These are phyloP conservation scores for Pelagia noctiluca DNA, from an alignment of 30 jellyfish, hydroid and myxozoan species.

Conservation along the genomic window DNA sequence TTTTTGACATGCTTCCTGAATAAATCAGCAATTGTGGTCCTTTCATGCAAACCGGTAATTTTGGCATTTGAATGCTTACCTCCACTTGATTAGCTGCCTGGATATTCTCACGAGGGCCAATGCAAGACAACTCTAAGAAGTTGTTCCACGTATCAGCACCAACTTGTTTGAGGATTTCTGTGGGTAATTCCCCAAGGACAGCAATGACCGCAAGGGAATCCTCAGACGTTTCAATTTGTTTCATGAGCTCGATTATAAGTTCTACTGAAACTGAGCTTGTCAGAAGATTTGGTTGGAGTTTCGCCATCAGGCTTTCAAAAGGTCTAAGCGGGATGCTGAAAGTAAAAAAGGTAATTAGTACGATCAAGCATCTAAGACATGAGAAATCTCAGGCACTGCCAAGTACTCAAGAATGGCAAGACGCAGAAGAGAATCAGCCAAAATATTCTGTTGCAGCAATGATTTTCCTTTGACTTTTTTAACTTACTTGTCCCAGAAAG, in stretches of 20 bases:
- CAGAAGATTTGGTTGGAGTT: constrained; percentile 9
- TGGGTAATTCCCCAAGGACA: constrained; percentile 16
- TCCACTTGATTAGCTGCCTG: constrained; percentile 57
- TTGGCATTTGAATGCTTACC: too few species aligned
- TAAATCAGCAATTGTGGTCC: too few species aligned
- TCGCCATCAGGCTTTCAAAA: neutral
- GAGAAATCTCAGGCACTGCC: too few species aligned
- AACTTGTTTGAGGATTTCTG: constrained; percentile 2
- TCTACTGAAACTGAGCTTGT: constrained; percentile 26
- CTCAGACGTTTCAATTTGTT: constrained; percentile 4
- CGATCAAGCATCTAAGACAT: too few species aligned
- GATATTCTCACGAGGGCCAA: constrained; percentile 47
- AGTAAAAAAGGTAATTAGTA: too few species aligned
- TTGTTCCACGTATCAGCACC: constrained; percentile 40
- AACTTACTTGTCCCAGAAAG: too few species aligned
- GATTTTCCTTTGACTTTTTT: too few species aligned
- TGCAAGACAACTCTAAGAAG: constrained; percentile 25
- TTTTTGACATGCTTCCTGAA: too few species aligned
- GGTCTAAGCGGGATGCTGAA: neutral
- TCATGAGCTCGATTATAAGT: constrained; percentile 16
- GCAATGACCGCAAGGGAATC: constrained; percentile 25
- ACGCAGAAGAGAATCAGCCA: too few species aligned
- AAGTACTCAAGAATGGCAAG: too few species aligned
- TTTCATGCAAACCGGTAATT: too few species aligned
- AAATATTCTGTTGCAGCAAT: too few species aligned